Base-by-base conservation (phyloP, 1,140 invertebrate species). In the Cryptotermes secundus region DNA sequence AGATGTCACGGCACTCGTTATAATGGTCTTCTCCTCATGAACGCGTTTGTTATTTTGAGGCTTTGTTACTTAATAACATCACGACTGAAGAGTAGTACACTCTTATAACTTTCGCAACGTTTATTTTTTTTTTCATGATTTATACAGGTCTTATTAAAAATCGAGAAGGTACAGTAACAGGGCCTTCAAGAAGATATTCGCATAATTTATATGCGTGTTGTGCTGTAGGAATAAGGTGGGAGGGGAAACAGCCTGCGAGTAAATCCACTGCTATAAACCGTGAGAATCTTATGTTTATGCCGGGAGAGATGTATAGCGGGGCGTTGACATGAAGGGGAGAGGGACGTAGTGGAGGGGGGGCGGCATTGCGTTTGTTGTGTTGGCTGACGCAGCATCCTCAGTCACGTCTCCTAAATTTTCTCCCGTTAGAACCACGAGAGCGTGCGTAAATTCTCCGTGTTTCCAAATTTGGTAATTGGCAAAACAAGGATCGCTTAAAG, bases 261-360 rank as follows among this genome's bases (percentile, higher is more conserved):
- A 72, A 72, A 72, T 72, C 59, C 59, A 6, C 26, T n/a, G 59
- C n/a, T 72, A 72, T 72, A 72, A 72, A 72, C 59, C 59, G 59
- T 72, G 59, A 72, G 59, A 72, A 72, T 72, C 59, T 31, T 31
- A 22, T 49, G 45, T 49, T 49, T 49, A 22, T 19, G 45, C 22
- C 45, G 1, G 45, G 6, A 72, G 59, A 31, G 1, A 3, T 10
- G 26, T 72, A 31, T 14, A 72, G 59, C 1, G 59, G 59, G 59
- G 59, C 59, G 31, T 72, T 72, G 59, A 72, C 59, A 72, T 72
- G 59, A 14, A n/a, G 59, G 1, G 59, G 59, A 9, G 59, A 10
- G 7, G n/a, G 59, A 31, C 9, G 38, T 38, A n/a, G n/a, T n/a
- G n/a, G n/a, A n/a, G n/a, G n/a, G n/a, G n/a, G n/a, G 26, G 59